Base-by-base conservation (phyloP, 1,140 invertebrate genomes). In the Triops cancriformis region DNA sequence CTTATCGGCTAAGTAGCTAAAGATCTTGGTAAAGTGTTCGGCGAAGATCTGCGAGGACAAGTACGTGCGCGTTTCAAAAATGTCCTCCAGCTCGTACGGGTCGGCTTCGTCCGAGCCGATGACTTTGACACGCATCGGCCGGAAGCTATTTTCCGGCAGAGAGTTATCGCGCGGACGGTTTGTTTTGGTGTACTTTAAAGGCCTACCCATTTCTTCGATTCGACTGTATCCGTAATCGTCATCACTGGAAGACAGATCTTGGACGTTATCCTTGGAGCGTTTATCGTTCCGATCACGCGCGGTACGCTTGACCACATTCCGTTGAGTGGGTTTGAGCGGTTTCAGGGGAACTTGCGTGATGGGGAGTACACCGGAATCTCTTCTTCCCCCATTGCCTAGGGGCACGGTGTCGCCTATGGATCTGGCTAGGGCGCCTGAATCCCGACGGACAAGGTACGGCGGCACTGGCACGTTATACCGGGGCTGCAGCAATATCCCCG, bases 131-230 rank as follows among this genome's bases (percentile, higher is more conserved):
- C 79, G 76, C 0, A 82, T 31, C 41, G 75, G 72, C 72, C 75
- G 76, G 45, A 82, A 80, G 42, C 80, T 80, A 0, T 79, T 72
- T 7, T 37, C 37, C 10, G 81, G 73, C 1, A 82, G 72, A 1
- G 80, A 73, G 5, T 76, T 74, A 37, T 80, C 72, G 0, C 77
- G 77, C 18, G 37, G 72, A 23, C 27, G 73, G 10, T 73, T 12
- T 10, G 14, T 74, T 26, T 26, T 74, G 73, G 42, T 12, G 43
- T 73, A 64, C 26, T 73, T 23, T 1, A 79, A 73, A 27, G 78
- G 78, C 12, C 78, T 23, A 7, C 42, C 51, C 11, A 73, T 31
- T 26, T 79, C 78, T 27, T 79, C 75, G 26, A 79, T 79, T 64
- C 76, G 51, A 26, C 51, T 76, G 72, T 79, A 79, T 26, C 51